Evolutionary conservation across 2,888 invertebrate species (phyloP), one percentile per base, ranked within the genome.

Genomic region (Colostygia pectinataria): DNA sequence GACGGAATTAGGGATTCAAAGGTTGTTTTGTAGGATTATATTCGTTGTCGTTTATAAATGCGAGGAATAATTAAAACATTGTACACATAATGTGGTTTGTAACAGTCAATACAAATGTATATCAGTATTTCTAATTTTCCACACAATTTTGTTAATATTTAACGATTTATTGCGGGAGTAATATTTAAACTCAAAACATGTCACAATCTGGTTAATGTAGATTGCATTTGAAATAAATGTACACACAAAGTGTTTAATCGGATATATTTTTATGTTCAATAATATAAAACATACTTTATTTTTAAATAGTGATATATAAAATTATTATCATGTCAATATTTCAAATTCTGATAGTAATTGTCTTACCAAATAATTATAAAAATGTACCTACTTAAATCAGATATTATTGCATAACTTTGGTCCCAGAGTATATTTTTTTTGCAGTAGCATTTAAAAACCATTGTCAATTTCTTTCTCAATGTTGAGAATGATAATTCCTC

Each of bases 401-500:
- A 13, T 20, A 31, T 15, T 39, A n/a, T 8, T n/a, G n/a, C n/a
- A n/a, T 33, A 24, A 25, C 29, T 34, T 27, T 33, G 34, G 24
- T 31, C 23, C 14, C 7, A 34, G 15, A 45, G 8, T 41, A 38
- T 9, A 20, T 45, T 33, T 32, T 32, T 24, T 40, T 25, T 44
- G 43, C 34, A 44, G 40, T 50, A 36, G 20, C 8, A 40, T 15
- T 27, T 24, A 33, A 53, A 46, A 34, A 50, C 28, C 28, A 20
- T 20, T 58, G 55, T 53, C 36, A 31, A 38, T 59, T 63, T 63
- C 65, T 66, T 69, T 68, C 57, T 59, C 62, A 66, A 60, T 78
- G 73, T 75, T 66, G 51, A 58, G 65, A 68, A 71, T 70, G 73
- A 44, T 66, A 52, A 62, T 63, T 66, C 65, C 55, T 66, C 59